A percentile compares a stretch with the other conserved stretches of the same genome.
Evolutionary conservation across 1,140 invertebrate genomes (phyloP).

Genomic region (Platyscapa corneri): DNA sequence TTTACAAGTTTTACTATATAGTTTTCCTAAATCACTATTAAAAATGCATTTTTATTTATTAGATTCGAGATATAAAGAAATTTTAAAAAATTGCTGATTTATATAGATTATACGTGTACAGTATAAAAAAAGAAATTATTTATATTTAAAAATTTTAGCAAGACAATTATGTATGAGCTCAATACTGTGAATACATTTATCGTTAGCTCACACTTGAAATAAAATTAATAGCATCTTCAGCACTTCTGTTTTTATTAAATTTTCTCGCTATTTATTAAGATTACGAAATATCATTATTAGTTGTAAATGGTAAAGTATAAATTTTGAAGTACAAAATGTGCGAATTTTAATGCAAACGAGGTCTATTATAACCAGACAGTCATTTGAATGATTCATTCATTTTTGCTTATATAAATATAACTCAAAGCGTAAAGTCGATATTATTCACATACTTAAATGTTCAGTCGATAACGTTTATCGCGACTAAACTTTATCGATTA

Average conservation of each 20-base stretch:
- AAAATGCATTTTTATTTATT: too few relatives aligned
- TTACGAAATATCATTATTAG: neutral
- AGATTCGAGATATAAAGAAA: too few relatives aligned
- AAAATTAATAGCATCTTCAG: neutral
- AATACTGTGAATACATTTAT: neutral
- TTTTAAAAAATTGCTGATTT: too few relatives aligned
- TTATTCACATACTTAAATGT: neutral
- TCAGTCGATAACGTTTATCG: neutral
- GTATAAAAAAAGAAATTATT: neutral
- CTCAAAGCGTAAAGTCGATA: neutral
- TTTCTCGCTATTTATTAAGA: neutral
- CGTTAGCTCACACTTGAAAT: neutral
- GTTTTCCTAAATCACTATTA: too few relatives aligned
- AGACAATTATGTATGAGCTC: neutral
- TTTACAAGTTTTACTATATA: too few relatives aligned
- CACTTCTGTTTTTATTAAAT: neutral
- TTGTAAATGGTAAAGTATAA: too few relatives aligned
- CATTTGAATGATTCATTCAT: constrained; percentile 16
- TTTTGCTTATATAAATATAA: constrained; percentile 10
- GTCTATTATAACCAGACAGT: too few relatives aligned
- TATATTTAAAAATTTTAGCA: neutral
- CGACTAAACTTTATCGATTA: neutral
- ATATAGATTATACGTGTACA: neutral
- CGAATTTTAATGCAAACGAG: too few relatives aligned
- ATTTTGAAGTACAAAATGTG: neutral